These are phyloP conservation scores for Pungitius pungitius DNA, from an alignment of 2,113 vertebrate genomes.

Conservation along the genomic window DNA sequence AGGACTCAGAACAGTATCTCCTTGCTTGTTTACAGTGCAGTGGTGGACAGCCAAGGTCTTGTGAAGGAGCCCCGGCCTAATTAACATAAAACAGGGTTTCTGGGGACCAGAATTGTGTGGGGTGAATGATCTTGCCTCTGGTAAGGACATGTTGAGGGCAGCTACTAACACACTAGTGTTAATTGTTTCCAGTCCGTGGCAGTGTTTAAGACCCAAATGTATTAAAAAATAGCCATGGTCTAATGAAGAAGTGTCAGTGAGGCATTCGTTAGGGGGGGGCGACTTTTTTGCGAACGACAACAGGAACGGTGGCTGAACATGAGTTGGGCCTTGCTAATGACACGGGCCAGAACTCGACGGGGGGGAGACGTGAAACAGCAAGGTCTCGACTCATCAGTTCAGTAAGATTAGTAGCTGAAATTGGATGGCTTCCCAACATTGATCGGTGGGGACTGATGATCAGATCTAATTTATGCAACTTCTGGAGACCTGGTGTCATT, in stretches of 20 bases:
- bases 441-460: slow-evolving; percentile 66
- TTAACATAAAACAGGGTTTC: slow-evolving; percentile 90
- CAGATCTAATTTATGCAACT: slow-evolving; percentile 71
- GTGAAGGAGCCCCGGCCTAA: slow-evolving; percentile 90
- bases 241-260: slow-evolving; percentile 70
- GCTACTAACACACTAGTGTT: slow-evolving; percentile 83
- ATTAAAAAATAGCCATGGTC: slow-evolving; percentile 74
- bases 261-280: slow-evolving; percentile 69
- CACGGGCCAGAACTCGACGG: slow-evolving; percentile 30
- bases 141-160: slow-evolving; percentile 89
- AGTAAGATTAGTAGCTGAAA: slow-evolving; percentile 65
- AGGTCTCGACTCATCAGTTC: slow-evolving; percentile 69
- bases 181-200: slow-evolving; percentile 85
- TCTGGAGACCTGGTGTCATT: slow-evolving; percentile 56
- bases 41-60: slow-evolving; percentile 90
- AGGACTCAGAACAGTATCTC: slow-evolving; percentile 69
- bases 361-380: slow-evolving; percentile 52
- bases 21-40: slow-evolving; percentile 85
- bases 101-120: slow-evolving; percentile 76
- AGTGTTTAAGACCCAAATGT: slow-evolving; percentile 84
- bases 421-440: slow-evolving; percentile 67
- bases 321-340: slow-evolving; percentile 56
- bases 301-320: slow-evolving; percentile 52
- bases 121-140: slow-evolving; percentile 86
- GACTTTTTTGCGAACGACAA: slow-evolving; percentile 51